Evolutionary conservation across 2,113 vertebrate species (phyloP).

Genomic region (Stigmatopora nigra): DNA sequence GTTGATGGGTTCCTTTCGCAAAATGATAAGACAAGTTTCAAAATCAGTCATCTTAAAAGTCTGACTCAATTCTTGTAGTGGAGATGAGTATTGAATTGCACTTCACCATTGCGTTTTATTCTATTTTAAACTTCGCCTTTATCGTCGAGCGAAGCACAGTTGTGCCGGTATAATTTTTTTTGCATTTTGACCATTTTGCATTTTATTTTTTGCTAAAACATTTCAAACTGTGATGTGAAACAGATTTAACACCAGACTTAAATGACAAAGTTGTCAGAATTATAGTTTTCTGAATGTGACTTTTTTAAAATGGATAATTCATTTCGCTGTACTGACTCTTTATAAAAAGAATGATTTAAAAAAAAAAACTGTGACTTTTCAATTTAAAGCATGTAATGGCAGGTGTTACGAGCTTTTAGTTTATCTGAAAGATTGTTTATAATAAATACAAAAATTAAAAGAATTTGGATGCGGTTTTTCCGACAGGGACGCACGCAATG

Average conservation of each 20-base stretch:
- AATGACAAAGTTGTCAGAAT: background rate
- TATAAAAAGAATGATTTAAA: background rate
- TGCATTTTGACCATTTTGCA: slow-evolving; percentile 1
- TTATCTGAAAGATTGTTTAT: background rate
- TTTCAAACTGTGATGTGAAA: background rate
- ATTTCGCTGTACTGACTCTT: background rate
- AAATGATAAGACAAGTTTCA: background rate
- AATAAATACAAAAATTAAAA: background rate
- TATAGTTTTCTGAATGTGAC: background rate
- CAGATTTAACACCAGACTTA: background rate
- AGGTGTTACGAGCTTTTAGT: background rate
- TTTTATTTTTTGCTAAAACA: slow-evolving; percentile 9
- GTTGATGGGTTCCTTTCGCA: background rate
- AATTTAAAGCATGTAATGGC: background rate
- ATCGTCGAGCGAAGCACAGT: slow-evolving; percentile 17
- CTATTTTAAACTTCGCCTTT: slow-evolving; percentile 29
- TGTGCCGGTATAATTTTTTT: slow-evolving; percentile 13
- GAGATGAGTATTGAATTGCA: slow-evolving; percentile 2
- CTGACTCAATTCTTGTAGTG: background rate
- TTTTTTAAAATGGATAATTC: background rate
- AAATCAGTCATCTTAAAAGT: background rate
- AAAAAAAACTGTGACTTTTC: background rate
- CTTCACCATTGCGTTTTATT: background rate
- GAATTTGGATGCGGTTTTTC: background rate
- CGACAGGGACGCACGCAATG: background rate